Conservation (phyloP, 1,140 invertebrate genomes). For the Psilanteris sp. region DNA sequence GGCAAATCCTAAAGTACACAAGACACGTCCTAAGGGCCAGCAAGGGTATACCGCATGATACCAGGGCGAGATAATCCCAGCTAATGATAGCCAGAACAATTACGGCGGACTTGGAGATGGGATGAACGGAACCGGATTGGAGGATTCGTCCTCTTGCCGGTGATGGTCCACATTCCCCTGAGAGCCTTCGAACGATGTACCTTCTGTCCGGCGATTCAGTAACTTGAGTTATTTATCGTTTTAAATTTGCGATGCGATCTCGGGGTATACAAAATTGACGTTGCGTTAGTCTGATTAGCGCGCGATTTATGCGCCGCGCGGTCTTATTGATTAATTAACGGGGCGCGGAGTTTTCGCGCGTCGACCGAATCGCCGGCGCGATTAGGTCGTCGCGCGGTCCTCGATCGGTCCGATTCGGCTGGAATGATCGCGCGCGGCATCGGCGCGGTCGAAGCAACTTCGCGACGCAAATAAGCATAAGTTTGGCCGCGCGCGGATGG, state of each 20-base stretch:
- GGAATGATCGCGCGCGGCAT: background rate
- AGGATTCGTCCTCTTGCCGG: slow-evolving; percentile 67
- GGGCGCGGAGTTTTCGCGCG: too few species aligned
- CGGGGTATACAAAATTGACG: slow-evolving; percentile 30
- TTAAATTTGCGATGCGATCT: slow-evolving; percentile 63
- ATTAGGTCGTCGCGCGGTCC: too few species aligned
- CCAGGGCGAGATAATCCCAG: slow-evolving; percentile 74
- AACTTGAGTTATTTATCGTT: slow-evolving; percentile 65
- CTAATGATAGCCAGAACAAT: slow-evolving; percentile 76
- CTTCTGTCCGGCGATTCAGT: slow-evolving; percentile 60
- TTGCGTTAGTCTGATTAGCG: slow-evolving; percentile 46
- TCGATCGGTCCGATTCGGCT: too few species aligned
- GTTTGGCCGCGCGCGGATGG: slow-evolving; percentile 73
- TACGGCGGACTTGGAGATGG: slow-evolving; percentile 69
- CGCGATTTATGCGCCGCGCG: too few species aligned
- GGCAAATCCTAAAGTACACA: slow-evolving; percentile 67
- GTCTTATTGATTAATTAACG: too few species aligned
- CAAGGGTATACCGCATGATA: slow-evolving; percentile 65
- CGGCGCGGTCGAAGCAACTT: slow-evolving; percentile 34
- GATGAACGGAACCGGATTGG: slow-evolving; percentile 66
- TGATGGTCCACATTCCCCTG: slow-evolving; percentile 65
- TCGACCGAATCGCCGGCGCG: too few species aligned
- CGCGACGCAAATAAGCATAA: slow-evolving; percentile 74
- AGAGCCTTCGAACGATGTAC: slow-evolving; percentile 58
- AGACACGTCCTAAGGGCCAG: slow-evolving; percentile 64